Evolutionary conservation across 2,113 vertebrate species (phyloP).

Genomic region (Prionailurus viverrinus): DNA sequence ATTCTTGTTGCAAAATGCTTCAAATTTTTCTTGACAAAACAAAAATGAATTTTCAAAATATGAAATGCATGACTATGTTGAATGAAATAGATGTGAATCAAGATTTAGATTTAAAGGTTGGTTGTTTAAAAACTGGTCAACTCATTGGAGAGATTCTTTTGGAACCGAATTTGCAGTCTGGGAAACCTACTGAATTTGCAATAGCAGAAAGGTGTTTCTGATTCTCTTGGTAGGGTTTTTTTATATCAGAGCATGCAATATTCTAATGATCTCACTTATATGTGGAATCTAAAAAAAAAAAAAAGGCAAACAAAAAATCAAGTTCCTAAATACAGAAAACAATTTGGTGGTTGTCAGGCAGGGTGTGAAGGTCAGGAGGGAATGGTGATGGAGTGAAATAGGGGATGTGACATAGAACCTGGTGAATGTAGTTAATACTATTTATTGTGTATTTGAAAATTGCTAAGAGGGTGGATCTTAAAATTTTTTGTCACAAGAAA

Average conservation of each 20-base stretch:
- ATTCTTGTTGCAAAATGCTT: not conserved
- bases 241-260: not conserved
- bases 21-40: not conserved
- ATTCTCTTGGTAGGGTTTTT: not conserved
- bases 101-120: not conserved
- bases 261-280: not conserved
- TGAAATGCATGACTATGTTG: not conserved
- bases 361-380: not conserved
- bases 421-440: not conserved
- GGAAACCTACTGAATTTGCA: not conserved
- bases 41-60: not conserved
- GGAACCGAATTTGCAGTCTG: not conserved
- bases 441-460: not conserved
- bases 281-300: not conserved
- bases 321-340: not conserved
- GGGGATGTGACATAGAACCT: not conserved
- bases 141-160: not conserved
- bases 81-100: not conserved
- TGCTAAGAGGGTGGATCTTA: not conserved
- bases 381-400: not conserved
- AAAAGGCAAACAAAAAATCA: not conserved
- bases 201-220: not conserved
- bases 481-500: not conserved
- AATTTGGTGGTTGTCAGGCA: not conserved
- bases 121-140: not conserved